Base-by-base conservation (phyloP, 2,113 vertebrate species). In the Pelecanoides urinatrix region DNA sequence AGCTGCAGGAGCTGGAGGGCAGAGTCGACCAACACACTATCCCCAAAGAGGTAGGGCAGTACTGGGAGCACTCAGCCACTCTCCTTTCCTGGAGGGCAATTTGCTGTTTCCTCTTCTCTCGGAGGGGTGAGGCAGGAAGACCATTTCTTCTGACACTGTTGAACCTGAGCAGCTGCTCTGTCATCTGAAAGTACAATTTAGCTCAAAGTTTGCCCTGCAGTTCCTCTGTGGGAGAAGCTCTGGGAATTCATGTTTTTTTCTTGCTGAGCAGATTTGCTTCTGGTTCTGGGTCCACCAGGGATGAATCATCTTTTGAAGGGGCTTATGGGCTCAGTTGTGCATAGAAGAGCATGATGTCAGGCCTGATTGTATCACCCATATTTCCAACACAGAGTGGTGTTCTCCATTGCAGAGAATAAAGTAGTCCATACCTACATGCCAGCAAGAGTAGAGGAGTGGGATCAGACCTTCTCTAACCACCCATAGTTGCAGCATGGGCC, bases 1-100 rank as follows among this genome's bases (percentile, higher is more conserved):
- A 98, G 45, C 99, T 99, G 75, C 99, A 99, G 98, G 99, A 99
- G 91, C 98, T 99, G 94, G 99, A 99, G 96, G 99, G 99, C 87
- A 99, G 98, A 96, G 98, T 99, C 1, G 98, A 99, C 89, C 98
- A 99, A 8, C 99, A 99, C 26, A 97, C 99, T 88, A 97, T 99
- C 98, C 99, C 99, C 76, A 99, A 99, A 98, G 99, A 99, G 99
- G 99, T 99, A 98, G 86, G 96, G 86, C 74, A 45, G 67, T 85
- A 50, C 34, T 59, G 16, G n/a, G 44, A 75, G 65, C 44, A 73
- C 29, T 12, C 18, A 63, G 44, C n/a, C 56, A 34, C 45, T 71
- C 71, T 90, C 34, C 63, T 87, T 88, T 88, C 40, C 66, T 81
- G 21, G 4, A 61, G 40, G 13, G 23, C 23, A 82, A 56, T 76